Base-by-base conservation (phyloP, 2,888 invertebrate genomes). In the Ganaspis brasiliensis region DNA sequence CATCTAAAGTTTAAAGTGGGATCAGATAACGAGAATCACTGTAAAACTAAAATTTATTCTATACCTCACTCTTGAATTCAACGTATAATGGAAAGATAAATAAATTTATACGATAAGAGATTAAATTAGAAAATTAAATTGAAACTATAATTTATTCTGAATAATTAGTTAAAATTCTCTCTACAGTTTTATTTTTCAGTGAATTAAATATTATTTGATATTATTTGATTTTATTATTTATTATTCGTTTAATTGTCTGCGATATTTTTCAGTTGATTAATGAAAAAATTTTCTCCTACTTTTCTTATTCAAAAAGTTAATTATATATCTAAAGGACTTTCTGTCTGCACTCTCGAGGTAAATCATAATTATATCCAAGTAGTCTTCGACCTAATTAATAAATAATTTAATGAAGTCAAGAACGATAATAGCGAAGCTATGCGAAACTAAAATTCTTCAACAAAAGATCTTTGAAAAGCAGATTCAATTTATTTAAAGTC, bases 381-480 rank as follows among this genome's bases (percentile, higher is more conserved):
- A 61, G 37, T 61, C 16, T 35, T 9, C 16, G 35, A 61, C 35
- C 61, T 61, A 61, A 61, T 61, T 61, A 35, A 61, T 16, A 37
- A 61, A 61, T 61, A 31, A 61, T 31, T 61, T 61, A 61, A 61
- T 31, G 26, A 61, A 35, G 26, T 37, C 35, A 35, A 35, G 37
- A n/a, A 35, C 12, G 1, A n/a, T 61, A n/a, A n/a, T n/a, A 16
- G 35, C 10, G 4, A 37, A 16, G 2, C 16, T 61, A n/a, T 45
- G 26, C n/a, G 10, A 37, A 35, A 35, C 35, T 61, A 14, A 37
- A 61, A 24, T 16, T 61, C 31, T n/a, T 61, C 16, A 61, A 61
- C 35, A 35, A 16, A 61, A 35, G 10, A 35, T 35, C 16, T 26
- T 61, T 61, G 1, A 9, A 4, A 12, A 6, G 49, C 49, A 49